Evolutionary conservation across 2,113 vertebrate species (phyloP).

Genomic region (Tylochromis polylepis): DNA sequence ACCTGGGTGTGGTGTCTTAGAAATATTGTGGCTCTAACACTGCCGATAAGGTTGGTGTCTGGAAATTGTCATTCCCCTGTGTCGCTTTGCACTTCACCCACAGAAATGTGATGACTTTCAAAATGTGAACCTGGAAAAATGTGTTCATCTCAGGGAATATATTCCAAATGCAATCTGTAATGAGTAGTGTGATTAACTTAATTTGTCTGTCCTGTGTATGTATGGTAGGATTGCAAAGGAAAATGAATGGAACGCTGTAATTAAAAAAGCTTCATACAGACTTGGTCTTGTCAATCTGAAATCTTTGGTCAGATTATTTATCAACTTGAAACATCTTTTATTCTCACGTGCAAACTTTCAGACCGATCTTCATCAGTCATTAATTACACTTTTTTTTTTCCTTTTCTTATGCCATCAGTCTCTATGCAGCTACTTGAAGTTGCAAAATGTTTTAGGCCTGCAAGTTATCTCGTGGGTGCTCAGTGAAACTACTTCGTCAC

Average conservation of each 20-base stretch:
- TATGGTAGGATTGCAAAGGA: background rate
- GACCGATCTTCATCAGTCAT: background rate
- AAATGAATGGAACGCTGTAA: background rate
- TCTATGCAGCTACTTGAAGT: background rate
- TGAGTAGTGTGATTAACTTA: background rate
- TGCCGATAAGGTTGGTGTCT: background rate
- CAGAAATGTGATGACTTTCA: background rate
- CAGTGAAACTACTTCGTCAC: background rate
- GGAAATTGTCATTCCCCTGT: background rate
- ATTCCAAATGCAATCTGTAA: slow-evolving; percentile 24
- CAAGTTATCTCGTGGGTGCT: background rate
- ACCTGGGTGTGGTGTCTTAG: background rate
- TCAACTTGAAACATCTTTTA: too few relatives aligned
- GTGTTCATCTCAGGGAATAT: slow-evolving; percentile 38
- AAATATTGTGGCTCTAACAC: background rate
- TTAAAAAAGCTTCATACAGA: background rate
- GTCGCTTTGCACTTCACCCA: background rate
- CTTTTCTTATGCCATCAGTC: accelerated
- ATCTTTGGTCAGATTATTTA: background rate
- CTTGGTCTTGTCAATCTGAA: background rate
- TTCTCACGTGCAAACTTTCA: background rate
- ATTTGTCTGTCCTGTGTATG: background rate
- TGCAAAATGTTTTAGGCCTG: background rate
- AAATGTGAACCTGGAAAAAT: background rate
- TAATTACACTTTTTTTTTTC: background rate